Evolutionary conservation across 2,113 vertebrate species (phyloP).

Genomic region (Hydrochoerus hydrochaeris): DNA sequence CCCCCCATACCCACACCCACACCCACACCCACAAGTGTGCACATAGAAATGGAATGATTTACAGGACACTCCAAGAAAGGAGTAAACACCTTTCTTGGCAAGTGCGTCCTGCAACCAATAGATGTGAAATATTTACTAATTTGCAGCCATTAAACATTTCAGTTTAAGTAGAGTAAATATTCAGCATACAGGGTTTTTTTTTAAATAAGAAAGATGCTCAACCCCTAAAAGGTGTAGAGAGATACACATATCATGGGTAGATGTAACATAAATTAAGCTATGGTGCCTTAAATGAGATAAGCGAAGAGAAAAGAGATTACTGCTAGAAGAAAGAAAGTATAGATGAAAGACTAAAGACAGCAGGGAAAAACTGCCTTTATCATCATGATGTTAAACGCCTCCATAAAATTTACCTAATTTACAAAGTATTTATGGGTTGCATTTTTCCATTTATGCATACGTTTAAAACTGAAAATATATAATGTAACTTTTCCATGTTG

Average conservation of each 20-base stretch:
- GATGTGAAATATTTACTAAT: neutral
- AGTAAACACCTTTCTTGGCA: neutral
- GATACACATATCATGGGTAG: neutral
- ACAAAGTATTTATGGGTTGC: neutral
- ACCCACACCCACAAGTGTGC: neutral
- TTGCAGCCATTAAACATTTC: neutral
- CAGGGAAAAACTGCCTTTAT: neutral
- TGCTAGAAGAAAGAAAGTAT: neutral
- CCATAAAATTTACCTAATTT: neutral
- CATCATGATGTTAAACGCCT: neutral
- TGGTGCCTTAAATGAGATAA: neutral
- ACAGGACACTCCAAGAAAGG: neutral
- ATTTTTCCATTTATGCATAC: neutral
- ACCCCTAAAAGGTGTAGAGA: neutral
- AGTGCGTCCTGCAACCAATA: neutral
- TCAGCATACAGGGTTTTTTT: neutral
- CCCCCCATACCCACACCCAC: too few species aligned
- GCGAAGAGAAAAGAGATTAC: neutral
- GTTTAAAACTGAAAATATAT: neutral
- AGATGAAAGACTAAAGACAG: neutral
- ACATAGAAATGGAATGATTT: neutral
- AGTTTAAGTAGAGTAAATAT: constrained; percentile 12
- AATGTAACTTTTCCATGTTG: neutral
- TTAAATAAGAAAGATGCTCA: neutral
- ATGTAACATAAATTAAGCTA: neutral